Percentiles rank a stretch among this genome's conserved stretches.
Evolutionary conservation across 2,797 vertebrate species (phyloP).

Genomic region (Netta rufina): DNA sequence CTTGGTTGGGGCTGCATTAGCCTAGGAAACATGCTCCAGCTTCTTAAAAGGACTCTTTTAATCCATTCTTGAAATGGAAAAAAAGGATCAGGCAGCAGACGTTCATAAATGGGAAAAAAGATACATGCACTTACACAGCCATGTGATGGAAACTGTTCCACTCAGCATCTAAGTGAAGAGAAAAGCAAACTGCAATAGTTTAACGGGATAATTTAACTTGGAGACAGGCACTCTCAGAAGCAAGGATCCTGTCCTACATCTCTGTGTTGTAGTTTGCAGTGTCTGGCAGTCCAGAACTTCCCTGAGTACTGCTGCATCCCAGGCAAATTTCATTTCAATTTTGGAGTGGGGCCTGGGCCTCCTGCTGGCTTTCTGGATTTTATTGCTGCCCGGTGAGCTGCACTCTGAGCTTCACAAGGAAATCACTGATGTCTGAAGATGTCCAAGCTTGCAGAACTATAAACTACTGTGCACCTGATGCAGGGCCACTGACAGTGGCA

Average conservation of each 20-base stretch:
- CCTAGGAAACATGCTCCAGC: slow-evolving; percentile 9
- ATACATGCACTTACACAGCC: not conserved
- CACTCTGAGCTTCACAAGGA: not conserved
- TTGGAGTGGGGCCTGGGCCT: not conserved
- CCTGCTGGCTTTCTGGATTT: not conserved
- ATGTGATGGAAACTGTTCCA: not conserved
- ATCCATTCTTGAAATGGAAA: slow-evolving; percentile 8
- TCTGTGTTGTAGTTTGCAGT: not conserved
- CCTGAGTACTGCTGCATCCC: not conserved
- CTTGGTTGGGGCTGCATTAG: slow-evolving; percentile 22
- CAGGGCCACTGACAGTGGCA: not conserved
- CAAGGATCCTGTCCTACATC: not conserved
- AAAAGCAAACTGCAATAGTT: not conserved
- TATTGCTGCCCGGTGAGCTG: accelerated
- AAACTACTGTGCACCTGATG: not conserved
- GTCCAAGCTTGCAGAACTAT: not conserved
- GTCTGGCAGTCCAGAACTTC: not conserved
- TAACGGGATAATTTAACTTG: not conserved
- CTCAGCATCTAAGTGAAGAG: not conserved
- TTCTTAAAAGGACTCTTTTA: slow-evolving; percentile 12
- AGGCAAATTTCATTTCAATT: not conserved
- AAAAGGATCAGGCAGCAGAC: not conserved
- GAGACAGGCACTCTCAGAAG: not conserved
- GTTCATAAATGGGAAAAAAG: not conserved
- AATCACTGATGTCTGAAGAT: not conserved